phyloP scores from a whole-genome alignment of 2,888 invertebrate species.

The Parascotia fuliginaria region DNA sequence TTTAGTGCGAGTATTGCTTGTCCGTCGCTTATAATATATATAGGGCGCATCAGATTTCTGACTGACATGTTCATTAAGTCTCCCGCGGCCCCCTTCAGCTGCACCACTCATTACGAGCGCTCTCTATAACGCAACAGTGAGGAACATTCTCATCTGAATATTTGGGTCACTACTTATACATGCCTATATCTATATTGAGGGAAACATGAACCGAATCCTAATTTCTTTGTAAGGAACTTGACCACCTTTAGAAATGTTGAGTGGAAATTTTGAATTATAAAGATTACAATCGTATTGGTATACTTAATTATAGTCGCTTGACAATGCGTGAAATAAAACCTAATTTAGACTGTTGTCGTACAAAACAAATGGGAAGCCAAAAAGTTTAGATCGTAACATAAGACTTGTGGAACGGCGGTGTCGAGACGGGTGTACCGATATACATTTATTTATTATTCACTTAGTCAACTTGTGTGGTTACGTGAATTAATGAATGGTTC shows the following conservation, averaged over 20 bases:
- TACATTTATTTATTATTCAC: no score
- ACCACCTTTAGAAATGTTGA: no score
- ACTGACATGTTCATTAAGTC: slow-evolving; percentile 58
- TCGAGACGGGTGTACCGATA: no score
- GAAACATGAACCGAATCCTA: slow-evolving; percentile 11
- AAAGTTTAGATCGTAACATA: no score
- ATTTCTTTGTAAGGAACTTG: slow-evolving; percentile 9
- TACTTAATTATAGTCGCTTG: no score
- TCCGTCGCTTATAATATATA: slow-evolving; percentile 21
- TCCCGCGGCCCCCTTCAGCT: slow-evolving; percentile 28
- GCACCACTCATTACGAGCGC: slow-evolving; percentile 41
- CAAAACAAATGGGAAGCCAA: no score
- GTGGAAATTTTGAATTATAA: no score
- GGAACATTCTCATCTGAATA: slow-evolving; percentile 41
- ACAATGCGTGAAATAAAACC: no score
- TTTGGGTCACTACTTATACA: slow-evolving; percentile 46
- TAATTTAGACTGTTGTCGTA: no score
- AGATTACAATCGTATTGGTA: no score
- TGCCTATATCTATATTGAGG: slow-evolving; percentile 9
- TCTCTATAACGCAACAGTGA: slow-evolving; percentile 20
- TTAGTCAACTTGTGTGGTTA: slow-evolving; percentile 32
- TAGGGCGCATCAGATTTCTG: slow-evolving; percentile 44
- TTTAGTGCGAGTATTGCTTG: slow-evolving; percentile 6
- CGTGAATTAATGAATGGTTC: slow-evolving; percentile 39
- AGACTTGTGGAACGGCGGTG: no score